Evolutionary conservation across 30 jellyfish, hydroid and myxozoan genomes (phyloP).

Genomic region (Hydra vulgaris): DNA sequence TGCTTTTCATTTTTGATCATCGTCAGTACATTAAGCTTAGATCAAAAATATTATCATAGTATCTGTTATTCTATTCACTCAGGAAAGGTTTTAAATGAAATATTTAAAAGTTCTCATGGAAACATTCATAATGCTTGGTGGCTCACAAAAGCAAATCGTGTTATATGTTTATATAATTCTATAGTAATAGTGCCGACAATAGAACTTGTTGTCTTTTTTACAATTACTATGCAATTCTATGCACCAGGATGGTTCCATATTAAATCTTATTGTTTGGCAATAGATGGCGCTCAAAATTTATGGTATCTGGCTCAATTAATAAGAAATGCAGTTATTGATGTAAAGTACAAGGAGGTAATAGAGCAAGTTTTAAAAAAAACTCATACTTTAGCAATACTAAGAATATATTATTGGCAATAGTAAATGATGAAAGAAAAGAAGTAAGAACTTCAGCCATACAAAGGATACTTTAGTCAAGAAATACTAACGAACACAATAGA

Average conservation of each 20-base stretch:
- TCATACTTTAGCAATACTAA: not conserved
- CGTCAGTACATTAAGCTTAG: too few species aligned
- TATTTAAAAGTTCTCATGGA: too few species aligned
- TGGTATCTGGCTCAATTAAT: not conserved
- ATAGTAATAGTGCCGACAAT: too few species aligned
- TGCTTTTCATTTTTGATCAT: too few species aligned
- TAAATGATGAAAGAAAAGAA: not conserved
- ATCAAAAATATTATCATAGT: too few species aligned
- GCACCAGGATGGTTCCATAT: not conserved
- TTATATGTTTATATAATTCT: too few species aligned
- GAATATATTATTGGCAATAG: not conserved
- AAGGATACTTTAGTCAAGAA: not conserved
- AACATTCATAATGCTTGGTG: too few species aligned
- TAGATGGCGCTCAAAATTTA: not conserved
- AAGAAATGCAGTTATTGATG: not conserved
- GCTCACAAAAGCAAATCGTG: too few species aligned
- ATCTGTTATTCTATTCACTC: too few species aligned
- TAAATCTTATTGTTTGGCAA: not conserved
- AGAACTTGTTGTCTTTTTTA: too few species aligned
- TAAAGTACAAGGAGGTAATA: not conserved
- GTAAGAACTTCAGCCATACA: not conserved
- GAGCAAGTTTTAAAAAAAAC: not conserved
- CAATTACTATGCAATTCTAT: too few species aligned
- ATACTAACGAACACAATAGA: not conserved
- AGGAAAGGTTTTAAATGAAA: too few species aligned